phyloP scores from a whole-genome alignment of 1,140 invertebrate species.

The Phortica variegata region DNA sequence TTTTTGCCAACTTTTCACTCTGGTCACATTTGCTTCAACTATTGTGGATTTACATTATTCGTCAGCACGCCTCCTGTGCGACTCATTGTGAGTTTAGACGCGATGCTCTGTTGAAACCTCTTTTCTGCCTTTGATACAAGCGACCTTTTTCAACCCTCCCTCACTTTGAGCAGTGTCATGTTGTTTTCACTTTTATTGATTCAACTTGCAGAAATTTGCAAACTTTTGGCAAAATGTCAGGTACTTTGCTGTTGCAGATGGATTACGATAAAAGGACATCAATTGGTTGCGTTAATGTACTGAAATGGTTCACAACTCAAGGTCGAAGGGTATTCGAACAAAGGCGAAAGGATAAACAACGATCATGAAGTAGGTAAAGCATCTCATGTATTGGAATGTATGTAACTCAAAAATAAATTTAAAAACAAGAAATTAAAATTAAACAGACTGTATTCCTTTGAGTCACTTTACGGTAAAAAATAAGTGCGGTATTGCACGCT shows the following conservation, averaged over 20 bases:
- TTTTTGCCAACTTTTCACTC: constrained; percentile 41
- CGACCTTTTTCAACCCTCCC: background rate
- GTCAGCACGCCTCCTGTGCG: constrained; percentile 37
- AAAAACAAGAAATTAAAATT: no score
- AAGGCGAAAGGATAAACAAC: no score
- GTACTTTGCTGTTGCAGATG: constrained; percentile 40
- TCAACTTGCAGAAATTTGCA: constrained; percentile 41
- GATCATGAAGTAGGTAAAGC: no score
- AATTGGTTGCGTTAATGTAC: constrained; percentile 50
- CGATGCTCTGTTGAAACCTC: constrained; percentile 12
- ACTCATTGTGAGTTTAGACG: background rate
- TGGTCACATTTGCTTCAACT: constrained; percentile 20
- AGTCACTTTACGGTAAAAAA: no score
- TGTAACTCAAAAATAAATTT: no score
- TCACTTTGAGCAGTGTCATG: constrained; percentile 16
- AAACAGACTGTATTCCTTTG: no score
- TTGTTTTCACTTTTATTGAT: constrained; percentile 30
- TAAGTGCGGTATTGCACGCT: no score
- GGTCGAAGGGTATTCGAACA: constrained; percentile 14
- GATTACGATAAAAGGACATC: constrained; percentile 44
- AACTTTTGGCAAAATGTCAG: constrained; percentile 39
- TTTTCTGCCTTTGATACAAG: constrained; percentile 8
- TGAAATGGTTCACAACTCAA: constrained; percentile 48
- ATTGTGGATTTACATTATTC: constrained; percentile 49
- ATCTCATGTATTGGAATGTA: no score